Percentiles rank a stretch among this genome's conserved stretches.
Evolutionary conservation across 2,888 invertebrate genomes (phyloP).

Genomic region (Cybosia mesomella): DNA sequence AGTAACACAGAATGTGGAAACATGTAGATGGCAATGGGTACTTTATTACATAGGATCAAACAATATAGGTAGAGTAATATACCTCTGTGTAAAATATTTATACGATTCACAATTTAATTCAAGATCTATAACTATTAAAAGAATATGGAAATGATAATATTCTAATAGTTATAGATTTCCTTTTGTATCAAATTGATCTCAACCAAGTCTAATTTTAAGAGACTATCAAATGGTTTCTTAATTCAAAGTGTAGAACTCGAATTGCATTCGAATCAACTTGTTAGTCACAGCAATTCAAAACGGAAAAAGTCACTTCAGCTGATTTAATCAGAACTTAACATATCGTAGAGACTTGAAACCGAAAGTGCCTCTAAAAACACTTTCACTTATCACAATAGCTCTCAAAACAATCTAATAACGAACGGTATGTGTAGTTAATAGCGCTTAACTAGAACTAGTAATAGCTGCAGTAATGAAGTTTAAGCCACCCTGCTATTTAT

Average conservation of each 20-base stretch:
- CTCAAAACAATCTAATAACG: constrained; percentile 46
- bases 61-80: too few species aligned
- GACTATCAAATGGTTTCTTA: constrained; percentile 19
- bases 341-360: constrained; percentile 42
- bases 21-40: too few species aligned
- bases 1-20: too few species aligned
- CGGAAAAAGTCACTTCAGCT: constrained; percentile 46
- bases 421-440: constrained; percentile 36
- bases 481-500: constrained; percentile 13
- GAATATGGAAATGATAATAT: too few species aligned
- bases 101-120: too few species aligned
- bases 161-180: too few species aligned
- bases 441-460: constrained; percentile 29
- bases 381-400: constrained; percentile 46
- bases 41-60: too few species aligned
- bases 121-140: not conserved
- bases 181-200: constrained; percentile 23
- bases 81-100: too few species aligned
- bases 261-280: constrained; percentile 32
- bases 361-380: constrained; percentile 43
- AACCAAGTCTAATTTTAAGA: constrained; percentile 14
- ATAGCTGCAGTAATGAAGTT: constrained; percentile 33
- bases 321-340: constrained; percentile 39
- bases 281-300: constrained; percentile 32
- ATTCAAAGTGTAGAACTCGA: constrained; percentile 32